Base-by-base conservation (phyloP, 2,113 vertebrate species). In the Etia nguti region DNA sequence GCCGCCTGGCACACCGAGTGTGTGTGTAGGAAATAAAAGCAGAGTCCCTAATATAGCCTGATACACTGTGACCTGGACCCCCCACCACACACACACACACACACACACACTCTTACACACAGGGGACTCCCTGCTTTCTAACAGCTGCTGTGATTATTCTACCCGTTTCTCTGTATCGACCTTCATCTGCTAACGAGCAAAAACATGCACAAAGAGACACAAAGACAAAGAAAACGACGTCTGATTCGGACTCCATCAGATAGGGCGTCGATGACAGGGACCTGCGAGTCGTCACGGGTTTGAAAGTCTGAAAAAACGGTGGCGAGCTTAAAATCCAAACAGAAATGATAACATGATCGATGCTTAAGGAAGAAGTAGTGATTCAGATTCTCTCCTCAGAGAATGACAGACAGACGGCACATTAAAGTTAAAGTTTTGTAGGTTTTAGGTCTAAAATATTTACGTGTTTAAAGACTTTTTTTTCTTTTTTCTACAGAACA, bases 21-120 rank as follows among this genome's bases (percentile, higher is more conserved):
- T 79, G 88, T 80, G 75, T 70, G 41, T 46, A 82, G 54, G 75
- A 75, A 75, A 88, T 88, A 89, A 91, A 91, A 89, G 80, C 82
- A 68, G 36, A 48, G 29, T 38, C 55, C 84, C 55, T 11, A 86
- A 90, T 86, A 84, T 90, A 90, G 84, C 46, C 75, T 38, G 79
- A 84, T 55, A 31, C 79, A 62, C 48, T 18, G 79, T 77, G 82
- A 85, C 82, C 77, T 75, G 62, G 6, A 26, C 8, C 0, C 4
- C 83, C 22, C 80, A 10, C 65, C 60, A 73, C 48, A 70, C 38
- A 70, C 12, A 48, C 65, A 26, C 18, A 24, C 55, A 54, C 52
- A 57, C 24, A 65, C 79, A 73, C 62, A 52, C 81, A 46, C 80
- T 29, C 43, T 57, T 34, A 75, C 80, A 56, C 88, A 59, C n/a